Percentiles rank a stretch among this genome's conserved stretches.
These are phyloP conservation scores for Corythucha ciliata DNA, from an alignment of 2,888 invertebrate genomes.

Conservation along the genomic window DNA sequence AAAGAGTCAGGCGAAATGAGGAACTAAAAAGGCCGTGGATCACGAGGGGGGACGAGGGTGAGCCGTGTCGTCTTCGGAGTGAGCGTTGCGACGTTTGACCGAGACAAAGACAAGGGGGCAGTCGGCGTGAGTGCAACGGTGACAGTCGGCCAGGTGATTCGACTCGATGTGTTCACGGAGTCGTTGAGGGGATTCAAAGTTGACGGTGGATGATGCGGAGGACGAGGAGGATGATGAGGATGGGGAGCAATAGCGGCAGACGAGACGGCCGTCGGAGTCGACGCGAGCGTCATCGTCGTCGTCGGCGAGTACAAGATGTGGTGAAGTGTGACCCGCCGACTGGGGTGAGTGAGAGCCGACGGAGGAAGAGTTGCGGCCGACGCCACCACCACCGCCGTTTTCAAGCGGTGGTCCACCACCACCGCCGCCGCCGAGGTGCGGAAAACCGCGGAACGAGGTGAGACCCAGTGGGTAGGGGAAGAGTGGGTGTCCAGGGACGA, in stretches of 20 bases:
- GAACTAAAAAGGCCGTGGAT: slow-evolving; percentile 29
- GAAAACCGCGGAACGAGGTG: slow-evolving; percentile 48
- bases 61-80: slow-evolving; percentile 57
- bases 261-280: slow-evolving; percentile 56
- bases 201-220: too few species aligned
- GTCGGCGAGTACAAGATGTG: slow-evolving; percentile 49
- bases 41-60: slow-evolving; percentile 47
- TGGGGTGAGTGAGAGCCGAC: slow-evolving; percentile 36
- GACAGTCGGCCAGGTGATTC: slow-evolving; percentile 57
- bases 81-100: slow-evolving; percentile 64
- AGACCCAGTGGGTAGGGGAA: slow-evolving; percentile 51
- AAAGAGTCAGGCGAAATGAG: slow-evolving; percentile 6
- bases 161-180: slow-evolving; percentile 65
- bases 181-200: too few species aligned
- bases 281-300: slow-evolving; percentile 58
- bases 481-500: slow-evolving; percentile 47
- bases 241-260: slow-evolving; percentile 61
- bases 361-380: slow-evolving; percentile 24
- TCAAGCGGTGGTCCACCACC: slow-evolving; percentile 41
- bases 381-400: slow-evolving; percentile 22
- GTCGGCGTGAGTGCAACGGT: slow-evolving; percentile 63
- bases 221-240: slow-evolving; percentile 50
- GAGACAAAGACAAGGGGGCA: slow-evolving; percentile 72
- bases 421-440: slow-evolving; percentile 42
- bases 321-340: slow-evolving; percentile 35